Percentiles rank a stretch among this genome's conserved stretches.
phyloP scores from a whole-genome alignment of 2,113 vertebrate species.

The Petrocephalus microphthalmus region DNA sequence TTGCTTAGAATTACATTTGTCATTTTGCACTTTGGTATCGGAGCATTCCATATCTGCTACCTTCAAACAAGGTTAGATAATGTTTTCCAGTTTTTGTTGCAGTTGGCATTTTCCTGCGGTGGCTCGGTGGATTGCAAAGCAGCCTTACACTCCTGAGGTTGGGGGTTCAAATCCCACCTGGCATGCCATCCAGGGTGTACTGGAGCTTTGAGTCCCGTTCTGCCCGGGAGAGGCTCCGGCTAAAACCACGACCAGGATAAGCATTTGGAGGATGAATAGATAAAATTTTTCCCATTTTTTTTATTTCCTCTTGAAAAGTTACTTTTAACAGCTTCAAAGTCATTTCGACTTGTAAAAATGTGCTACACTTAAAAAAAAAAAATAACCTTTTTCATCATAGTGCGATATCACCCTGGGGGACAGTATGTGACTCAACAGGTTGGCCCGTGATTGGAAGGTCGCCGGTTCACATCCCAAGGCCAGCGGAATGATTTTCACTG shows the following conservation, averaged over 20 bases:
- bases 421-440: not conserved
- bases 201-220: not conserved
- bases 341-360: not conserved
- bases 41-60: not conserved
- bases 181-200: not conserved
- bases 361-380: not conserved
- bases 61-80: not conserved
- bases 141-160: not conserved
- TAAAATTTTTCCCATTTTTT: not conserved
- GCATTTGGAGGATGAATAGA: not conserved
- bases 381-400: not conserved
- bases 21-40: not conserved
- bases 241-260: not conserved
- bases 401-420: not conserved
- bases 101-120: not conserved
- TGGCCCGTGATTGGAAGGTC: not conserved
- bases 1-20: not conserved
- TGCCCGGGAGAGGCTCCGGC: not conserved
- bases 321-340: not conserved
- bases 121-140: not conserved
- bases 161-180: not conserved
- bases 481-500: not conserved
- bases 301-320: not conserved
- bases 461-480: not conserved
- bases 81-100: not conserved